Conservation (phyloP, 2,888 invertebrate genomes). For the Synanthedon vespiformis region DNA sequence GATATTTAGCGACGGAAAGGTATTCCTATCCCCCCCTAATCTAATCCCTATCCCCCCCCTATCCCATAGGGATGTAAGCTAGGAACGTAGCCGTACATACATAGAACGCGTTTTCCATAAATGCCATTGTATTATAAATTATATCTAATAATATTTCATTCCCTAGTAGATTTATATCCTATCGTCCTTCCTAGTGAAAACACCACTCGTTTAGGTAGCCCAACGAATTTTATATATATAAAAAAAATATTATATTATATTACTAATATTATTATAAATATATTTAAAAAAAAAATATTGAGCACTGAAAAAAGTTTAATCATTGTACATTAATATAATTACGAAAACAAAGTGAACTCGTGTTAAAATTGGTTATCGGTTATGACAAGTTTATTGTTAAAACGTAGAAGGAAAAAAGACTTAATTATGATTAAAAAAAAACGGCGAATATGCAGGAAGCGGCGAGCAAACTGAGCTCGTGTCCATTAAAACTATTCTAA, state of each 20-base stretch:
- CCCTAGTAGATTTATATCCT: conserved; percentile 43
- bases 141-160: conserved; percentile 33
- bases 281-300: conserved; percentile 24
- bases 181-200: conserved; percentile 45
- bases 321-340: conserved; percentile 31
- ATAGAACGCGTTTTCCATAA: conserved; percentile 2
- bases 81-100: conserved; percentile 25
- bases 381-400: conserved; percentile 53
- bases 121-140: conserved; percentile 6
- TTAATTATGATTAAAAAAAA: conserved; percentile 21
- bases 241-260: conserved; percentile 6
- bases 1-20: conserved; percentile 19
- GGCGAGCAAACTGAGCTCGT: conserved; percentile 29
- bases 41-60: conserved; percentile 32
- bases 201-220: conserved; percentile 60
- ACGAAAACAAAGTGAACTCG: conserved; percentile 24
- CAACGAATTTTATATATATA: conserved; percentile 62
- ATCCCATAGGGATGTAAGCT: conserved; percentile 41
- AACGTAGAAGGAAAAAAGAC: conserved; percentile 54
- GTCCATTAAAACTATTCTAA: conserved; percentile 58
- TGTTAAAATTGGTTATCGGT: conserved; percentile 32
- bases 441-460: conserved; percentile 14
- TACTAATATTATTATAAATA: no score
- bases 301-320: conserved; percentile 63
- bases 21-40: conserved; percentile 21